phyloP scores from a whole-genome alignment of 1,140 invertebrate species.

The Hylaeus volcanicus region DNA sequence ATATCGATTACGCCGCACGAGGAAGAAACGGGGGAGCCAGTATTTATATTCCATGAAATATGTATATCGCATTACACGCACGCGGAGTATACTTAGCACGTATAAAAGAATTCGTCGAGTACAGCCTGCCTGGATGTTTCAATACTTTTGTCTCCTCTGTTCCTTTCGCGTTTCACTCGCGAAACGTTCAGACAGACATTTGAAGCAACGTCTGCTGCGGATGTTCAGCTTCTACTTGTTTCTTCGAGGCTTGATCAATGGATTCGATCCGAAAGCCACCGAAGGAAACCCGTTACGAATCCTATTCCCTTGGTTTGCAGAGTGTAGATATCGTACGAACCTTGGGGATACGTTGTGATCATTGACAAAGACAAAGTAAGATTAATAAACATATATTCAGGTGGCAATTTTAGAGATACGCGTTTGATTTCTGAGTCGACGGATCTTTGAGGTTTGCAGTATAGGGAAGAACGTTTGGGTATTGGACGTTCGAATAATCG shows the following conservation, averaged over 20 bases:
- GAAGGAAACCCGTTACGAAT: not conserved
- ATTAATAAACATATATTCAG: too few species aligned
- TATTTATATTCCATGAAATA: constrained; percentile 46
- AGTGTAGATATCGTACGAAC: too few species aligned
- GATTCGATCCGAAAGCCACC: not conserved
- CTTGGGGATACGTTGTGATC: too few species aligned
- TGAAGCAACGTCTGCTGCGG: not conserved
- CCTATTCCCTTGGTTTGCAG: too few species aligned
- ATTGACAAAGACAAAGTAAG: too few species aligned
- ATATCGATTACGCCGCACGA: constrained; percentile 25
- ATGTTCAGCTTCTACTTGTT: not conserved
- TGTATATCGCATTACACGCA: constrained; percentile 42
- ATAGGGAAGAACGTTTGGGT: too few species aligned
- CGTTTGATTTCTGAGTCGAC: too few species aligned
- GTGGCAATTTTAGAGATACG: too few species aligned
- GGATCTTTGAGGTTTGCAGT: too few species aligned
- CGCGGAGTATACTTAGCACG: constrained; percentile 12
- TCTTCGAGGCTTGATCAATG: not conserved
- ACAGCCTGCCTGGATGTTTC: constrained; percentile 24
- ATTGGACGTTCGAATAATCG: too few species aligned
- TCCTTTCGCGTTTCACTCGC: constrained; percentile 1
- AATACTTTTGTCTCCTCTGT: constrained; percentile 22
- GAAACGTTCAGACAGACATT: constrained; percentile 8
- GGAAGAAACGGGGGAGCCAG: constrained; percentile 18
- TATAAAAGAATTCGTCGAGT: constrained; percentile 15